Percentiles rank a stretch among this genome's conserved stretches.
These are phyloP conservation scores for Onychomys torridus DNA, from an alignment of 2,797 vertebrate species.

Conservation along the genomic window DNA sequence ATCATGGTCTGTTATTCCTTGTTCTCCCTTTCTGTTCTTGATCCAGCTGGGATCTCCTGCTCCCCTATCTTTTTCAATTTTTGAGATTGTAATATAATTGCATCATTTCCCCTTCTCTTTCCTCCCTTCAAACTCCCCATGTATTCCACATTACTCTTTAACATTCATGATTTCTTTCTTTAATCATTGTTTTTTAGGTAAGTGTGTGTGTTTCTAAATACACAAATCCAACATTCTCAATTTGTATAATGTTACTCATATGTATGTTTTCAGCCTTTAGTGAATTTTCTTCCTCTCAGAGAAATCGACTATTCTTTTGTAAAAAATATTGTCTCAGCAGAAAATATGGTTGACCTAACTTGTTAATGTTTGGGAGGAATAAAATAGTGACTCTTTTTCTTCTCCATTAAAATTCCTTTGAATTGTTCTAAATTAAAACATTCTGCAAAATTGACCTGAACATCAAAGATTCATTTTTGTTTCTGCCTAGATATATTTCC, in stretches of 20 bases:
- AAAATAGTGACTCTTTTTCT: constrained; percentile 71
- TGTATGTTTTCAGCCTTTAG: background rate
- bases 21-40: no score
- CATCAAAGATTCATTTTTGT: background rate
- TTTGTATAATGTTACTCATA: background rate
- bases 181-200: background rate
- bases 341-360: constrained; percentile 55
- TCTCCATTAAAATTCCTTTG: constrained; percentile 38
- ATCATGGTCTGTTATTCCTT: no score
- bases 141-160: background rate
- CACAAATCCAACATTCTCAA: background rate
- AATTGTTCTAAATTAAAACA: constrained; percentile 44
- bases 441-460: constrained; percentile 48
- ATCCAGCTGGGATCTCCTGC: no score
- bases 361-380: constrained; percentile 41
- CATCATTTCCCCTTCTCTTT: background rate
- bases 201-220: background rate
- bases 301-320: background rate
- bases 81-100: background rate
- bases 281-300: background rate
- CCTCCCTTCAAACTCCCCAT: background rate
- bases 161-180: background rate
- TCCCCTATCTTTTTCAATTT: background rate
- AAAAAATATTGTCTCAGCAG: constrained; percentile 27
- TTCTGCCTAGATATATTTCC: background rate